phyloP scores from a whole-genome alignment of 2,888 invertebrate genomes.

The Xylota segnis region DNA sequence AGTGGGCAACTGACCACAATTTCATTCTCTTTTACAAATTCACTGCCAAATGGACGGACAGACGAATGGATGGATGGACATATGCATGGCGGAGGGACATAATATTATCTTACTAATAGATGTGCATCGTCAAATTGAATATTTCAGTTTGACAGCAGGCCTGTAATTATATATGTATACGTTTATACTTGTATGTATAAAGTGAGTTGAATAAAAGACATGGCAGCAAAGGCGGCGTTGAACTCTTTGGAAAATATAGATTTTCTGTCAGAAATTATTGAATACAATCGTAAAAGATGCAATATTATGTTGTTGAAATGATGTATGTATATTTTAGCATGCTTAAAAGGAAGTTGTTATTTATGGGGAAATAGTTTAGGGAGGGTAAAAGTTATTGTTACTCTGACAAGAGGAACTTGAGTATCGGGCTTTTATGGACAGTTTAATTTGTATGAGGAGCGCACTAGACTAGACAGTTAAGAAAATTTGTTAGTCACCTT shows the following conservation, averaged over 20 bases:
- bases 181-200: too few relatives aligned
- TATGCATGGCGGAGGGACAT: constrained; percentile 43
- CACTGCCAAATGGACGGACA: constrained; percentile 8
- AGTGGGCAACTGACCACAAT: constrained; percentile 63
- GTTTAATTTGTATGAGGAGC: too few relatives aligned
- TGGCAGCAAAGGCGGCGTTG: constrained; percentile 7
- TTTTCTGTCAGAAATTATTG: constrained; percentile 46
- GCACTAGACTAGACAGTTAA: too few relatives aligned
- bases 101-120: constrained; percentile 66
- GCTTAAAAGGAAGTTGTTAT: not conserved
- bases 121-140: constrained; percentile 75
- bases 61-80: constrained; percentile 28
- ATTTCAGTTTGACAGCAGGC: constrained; percentile 64
- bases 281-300: constrained; percentile 7
- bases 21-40: constrained; percentile 18
- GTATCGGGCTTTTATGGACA: too few relatives aligned
- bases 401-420: too few relatives aligned
- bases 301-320: constrained; percentile 15
- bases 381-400: not conserved
- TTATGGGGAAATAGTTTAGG: not conserved
- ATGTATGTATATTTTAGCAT: constrained; percentile 18
- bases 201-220: constrained; percentile 65
- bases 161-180: constrained; percentile 58
- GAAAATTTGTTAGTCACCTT: too few relatives aligned
- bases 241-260: constrained; percentile 36